Evolutionary conservation across 2,797 vertebrate species (phyloP).

Genomic region (Chromobotia macracanthus): DNA sequence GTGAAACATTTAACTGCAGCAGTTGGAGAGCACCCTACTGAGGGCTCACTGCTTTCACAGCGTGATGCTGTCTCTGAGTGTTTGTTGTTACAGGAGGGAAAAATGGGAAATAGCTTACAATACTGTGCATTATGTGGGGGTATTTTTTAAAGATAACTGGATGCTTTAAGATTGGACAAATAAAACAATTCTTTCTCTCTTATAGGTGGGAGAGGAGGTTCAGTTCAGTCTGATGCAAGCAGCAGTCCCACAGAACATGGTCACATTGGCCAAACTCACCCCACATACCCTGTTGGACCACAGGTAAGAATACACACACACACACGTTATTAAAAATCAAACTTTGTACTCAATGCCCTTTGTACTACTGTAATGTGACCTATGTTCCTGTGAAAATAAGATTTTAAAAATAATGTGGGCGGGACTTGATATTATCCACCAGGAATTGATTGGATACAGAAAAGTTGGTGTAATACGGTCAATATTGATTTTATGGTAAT

Average conservation of each 20-base stretch:
- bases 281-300: conserved; percentile 88
- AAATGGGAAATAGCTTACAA: conserved; percentile 29
- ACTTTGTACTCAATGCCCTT: not conserved
- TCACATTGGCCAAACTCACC: conserved; percentile 86
- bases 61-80: conserved; percentile 60
- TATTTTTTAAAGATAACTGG: conserved; percentile 52
- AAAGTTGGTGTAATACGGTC: too few relatives aligned
- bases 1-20: conserved; percentile 84
- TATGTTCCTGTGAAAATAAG: too few relatives aligned
- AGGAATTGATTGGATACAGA: not conserved
- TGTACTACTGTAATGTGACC: too few relatives aligned
- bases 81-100: conserved; percentile 54
- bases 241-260: conserved; percentile 87
- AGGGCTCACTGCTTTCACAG: conserved; percentile 74
- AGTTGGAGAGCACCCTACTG: conserved; percentile 68
- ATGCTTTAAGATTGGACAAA: conserved; percentile 33
- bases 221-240: conserved; percentile 84
- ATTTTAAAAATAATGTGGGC: not conserved
- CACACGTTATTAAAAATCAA: too few relatives aligned
- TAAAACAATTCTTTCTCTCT: conserved; percentile 23
- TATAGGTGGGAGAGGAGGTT: conserved; percentile 88
- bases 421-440: not conserved
- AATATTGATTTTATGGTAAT: too few relatives aligned
- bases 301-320: conserved; percentile 81
- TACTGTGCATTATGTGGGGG: conserved; percentile 63